Evolutionary conservation across 2,113 vertebrate genomes (phyloP).

Genomic region (Blennius ocellaris): DNA sequence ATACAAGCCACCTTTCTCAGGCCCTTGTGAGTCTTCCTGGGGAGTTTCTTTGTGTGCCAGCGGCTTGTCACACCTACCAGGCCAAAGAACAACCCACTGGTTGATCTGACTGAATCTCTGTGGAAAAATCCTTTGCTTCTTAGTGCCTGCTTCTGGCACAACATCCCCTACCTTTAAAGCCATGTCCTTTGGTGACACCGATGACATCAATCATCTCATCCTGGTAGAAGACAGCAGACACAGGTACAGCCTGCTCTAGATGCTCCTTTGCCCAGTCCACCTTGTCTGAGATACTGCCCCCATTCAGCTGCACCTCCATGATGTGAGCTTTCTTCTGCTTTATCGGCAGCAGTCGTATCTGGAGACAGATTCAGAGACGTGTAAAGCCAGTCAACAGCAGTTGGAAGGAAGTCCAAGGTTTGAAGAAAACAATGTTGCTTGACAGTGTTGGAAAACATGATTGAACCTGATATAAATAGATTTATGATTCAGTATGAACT

Average conservation of each 20-base stretch:
- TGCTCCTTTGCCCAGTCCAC: constrained; percentile 95
- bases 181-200: constrained; percentile 94
- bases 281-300: constrained; percentile 91
- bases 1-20: constrained; percentile 97
- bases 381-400: background rate
- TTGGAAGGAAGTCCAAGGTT: background rate
- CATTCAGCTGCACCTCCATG: constrained; percentile 97
- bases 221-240: constrained; percentile 88
- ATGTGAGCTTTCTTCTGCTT: constrained; percentile 95
- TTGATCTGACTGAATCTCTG: no score
- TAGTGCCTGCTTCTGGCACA: background rate
- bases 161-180: constrained; percentile 89
- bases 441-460: background rate
- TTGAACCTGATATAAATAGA: constrained; percentile 14
- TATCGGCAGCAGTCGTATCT: constrained; percentile 93
- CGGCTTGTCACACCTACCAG: constrained; percentile 92
- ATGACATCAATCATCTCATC: constrained; percentile 98
- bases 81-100: background rate
- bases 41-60: constrained; percentile 96
- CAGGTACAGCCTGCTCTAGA: constrained; percentile 90
- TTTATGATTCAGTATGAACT: constrained; percentile 1
- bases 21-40: constrained; percentile 96
- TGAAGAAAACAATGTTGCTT: background rate
- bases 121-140: no score
- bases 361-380: background rate